Base-by-base conservation (phyloP, 2,888 invertebrate species). In the Hetaerina titia region DNA sequence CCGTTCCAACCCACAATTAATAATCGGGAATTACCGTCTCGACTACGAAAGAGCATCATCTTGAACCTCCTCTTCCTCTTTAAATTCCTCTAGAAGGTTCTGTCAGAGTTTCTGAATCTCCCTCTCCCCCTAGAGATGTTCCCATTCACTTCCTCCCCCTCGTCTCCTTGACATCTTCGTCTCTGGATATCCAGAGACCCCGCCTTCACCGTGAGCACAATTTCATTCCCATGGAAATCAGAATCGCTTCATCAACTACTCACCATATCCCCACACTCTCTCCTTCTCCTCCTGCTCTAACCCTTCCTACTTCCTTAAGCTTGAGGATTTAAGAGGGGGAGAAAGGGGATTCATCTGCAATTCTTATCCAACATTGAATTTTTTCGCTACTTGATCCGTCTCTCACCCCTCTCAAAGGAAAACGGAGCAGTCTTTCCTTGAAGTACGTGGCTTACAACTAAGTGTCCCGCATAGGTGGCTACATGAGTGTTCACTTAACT, bases 211-310 rank as follows among this genome's bases (percentile, higher is more conserved):
- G 25, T 11, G 31, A 81, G 81, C 25, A 31, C 81, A 81, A 81
- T 81, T 81, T 81, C 81, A 81, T 81, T 81, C 81, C 31, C 81
- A 81, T 81, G 81, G 81, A 81, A 81, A 81, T 81, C 81, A 81
- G 81, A 81, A 81, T 31, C 81, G 31, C 81, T 81, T 81, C 31
- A 81, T 81, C 81, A 81, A 81, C 81, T 81, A 31, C 81, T 81
- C 81, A 31, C 25, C 81, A 31, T 31, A 81, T 81, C 31, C 11
- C 81, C 45, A 45, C 45, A 15, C 7, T 13, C 31, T 31, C 81
- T 15, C 25, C 22, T 22, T 81, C 81, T 5, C 60, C 60, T 15
- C 17, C 45, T 45, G 45, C 60, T 11, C 81, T 4, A 15, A 19
- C 22, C 13, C 31, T 31, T 81, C 11, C 25, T 31, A 69, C 19